Evolutionary conservation across 1,140 invertebrate species (phyloP).

Genomic region (Conus betulinus): DNA sequence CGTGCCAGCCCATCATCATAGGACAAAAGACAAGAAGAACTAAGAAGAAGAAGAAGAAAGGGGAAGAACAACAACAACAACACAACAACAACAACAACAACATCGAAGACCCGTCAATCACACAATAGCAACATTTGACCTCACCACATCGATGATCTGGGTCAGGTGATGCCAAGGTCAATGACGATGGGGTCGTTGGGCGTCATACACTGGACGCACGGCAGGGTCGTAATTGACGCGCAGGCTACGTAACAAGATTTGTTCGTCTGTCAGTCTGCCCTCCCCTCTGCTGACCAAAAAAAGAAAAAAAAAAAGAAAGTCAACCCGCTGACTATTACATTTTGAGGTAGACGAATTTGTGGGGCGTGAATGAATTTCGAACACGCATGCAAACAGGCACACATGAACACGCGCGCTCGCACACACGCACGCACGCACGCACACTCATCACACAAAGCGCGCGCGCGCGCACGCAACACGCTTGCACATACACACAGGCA

Average conservation of each 20-base stretch:
- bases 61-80: too few species aligned
- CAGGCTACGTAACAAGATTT: conserved; percentile 76
- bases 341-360: neutral
- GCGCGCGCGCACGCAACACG: too few species aligned
- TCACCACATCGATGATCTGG: conserved; percentile 78
- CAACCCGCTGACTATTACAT: neutral
- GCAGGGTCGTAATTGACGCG: conserved; percentile 79
- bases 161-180: conserved; percentile 80
- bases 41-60: neutral
- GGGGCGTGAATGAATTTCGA: neutral
- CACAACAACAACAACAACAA: too few species aligned
- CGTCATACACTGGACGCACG: conserved; percentile 79
- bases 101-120: too few species aligned
- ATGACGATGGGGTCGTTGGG: conserved; percentile 78
- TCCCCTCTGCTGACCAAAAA: neutral
- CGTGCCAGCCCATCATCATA: too few species aligned
- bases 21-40: too few species aligned
- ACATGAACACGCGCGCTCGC: too few species aligned
- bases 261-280: conserved; percentile 63
- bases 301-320: neutral
- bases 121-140: conserved; percentile 1
- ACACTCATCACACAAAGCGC: too few species aligned
- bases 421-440: too few species aligned
- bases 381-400: too few species aligned
- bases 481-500: too few species aligned